Evolutionary conservation across 2,113 vertebrate genomes (phyloP).

Genomic region (Hemichromis elongatus): DNA sequence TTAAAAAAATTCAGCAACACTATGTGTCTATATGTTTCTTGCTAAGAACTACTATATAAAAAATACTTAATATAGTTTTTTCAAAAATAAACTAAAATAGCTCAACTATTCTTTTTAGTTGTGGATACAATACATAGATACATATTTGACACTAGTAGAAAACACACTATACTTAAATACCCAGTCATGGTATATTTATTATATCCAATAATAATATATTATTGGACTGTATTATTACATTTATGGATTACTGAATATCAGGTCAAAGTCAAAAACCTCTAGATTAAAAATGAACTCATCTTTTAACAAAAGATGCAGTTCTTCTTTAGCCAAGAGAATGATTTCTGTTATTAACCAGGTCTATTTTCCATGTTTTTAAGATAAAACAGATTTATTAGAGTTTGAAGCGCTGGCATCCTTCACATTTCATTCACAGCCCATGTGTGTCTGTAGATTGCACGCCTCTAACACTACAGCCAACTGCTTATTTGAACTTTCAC

Average conservation of each 20-base stretch:
- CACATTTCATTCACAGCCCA: neutral
- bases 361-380: neutral
- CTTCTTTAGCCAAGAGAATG: neutral
- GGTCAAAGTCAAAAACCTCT: neutral
- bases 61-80: neutral
- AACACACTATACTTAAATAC: neutral
- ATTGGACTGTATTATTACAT: neutral
- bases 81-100: neutral
- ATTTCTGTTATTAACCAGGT: neutral
- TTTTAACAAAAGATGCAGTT: neutral
- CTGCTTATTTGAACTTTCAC: constrained; percentile 31
- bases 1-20: neutral
- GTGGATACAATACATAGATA: neutral
- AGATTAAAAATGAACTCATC: neutral
- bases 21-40: neutral
- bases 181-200: neutral
- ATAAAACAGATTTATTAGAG: neutral
- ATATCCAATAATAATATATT: neutral
- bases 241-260: neutral
- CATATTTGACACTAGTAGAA: neutral
- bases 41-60: neutral
- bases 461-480: neutral
- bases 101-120: neutral
- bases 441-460: neutral
- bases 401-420: neutral